Base-by-base conservation (phyloP, 2,113 vertebrate genomes). In the Cyprinodon tularosa region DNA sequence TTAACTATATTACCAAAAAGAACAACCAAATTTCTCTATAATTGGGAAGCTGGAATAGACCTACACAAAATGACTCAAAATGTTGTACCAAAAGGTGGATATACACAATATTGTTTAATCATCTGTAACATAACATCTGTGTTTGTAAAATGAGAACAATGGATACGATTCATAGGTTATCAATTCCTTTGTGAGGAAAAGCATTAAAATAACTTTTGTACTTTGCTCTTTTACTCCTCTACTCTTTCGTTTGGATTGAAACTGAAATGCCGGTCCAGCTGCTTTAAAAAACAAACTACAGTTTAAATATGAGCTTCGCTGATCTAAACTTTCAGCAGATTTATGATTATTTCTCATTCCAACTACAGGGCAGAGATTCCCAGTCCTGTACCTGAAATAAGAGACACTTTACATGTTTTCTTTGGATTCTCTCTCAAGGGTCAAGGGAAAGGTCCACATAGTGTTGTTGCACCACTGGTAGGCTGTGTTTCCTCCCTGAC, bases 371-470 rank as follows among this genome's bases (percentile, higher is more conserved):
- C 63, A 7, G 57, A 61, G 64, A 9, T 66, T 66, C 59, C 71
- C 42, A 29, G 9, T 60, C 53, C 44, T 48, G 15, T 8, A 50
- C 29, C 20, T 15, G 14, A 1, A 62, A n/a, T 71, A 63, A 66
- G 72, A 75, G 70, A 68, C 40, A 59, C 66, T 61, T 63, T 0
- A 40, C 38, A 20, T 57, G 66, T 73, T 84, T 77, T 59, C 48
- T 60, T 78, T 77, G 62, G 72, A 65, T 63, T 76, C 62, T 87
- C 68, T 72, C 78, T 29, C 53, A 2, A 40, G 84, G 88, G 89
- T 92, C 88, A 74, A 93, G 89, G 81, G 89, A 91, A 91, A 93
- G 86, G 90, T 82, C 86, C 20, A 17, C 63, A 80, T 76, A 81
- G 80, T 90, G 75, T 86, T 88, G 85, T 89, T 89, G 80, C 85